Evolutionary conservation across 2,113 vertebrate genomes (phyloP).

Genomic region (Alces alces): DNA sequence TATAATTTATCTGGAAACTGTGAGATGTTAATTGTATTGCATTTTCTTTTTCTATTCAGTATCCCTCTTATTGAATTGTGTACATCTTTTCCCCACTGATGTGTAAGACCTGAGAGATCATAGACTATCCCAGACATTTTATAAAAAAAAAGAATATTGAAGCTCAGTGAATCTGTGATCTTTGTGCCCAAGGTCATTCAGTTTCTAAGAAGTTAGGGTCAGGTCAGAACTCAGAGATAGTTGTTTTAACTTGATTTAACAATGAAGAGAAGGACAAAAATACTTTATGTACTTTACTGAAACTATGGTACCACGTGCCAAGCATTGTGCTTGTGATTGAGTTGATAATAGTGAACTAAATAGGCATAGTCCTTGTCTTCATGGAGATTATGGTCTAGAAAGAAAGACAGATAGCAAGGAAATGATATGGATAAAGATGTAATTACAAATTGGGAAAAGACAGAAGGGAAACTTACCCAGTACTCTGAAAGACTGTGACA

Average conservation of each 20-base stretch:
- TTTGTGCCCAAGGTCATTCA: not conserved
- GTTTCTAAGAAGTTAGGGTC: not conserved
- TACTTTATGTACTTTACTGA: not conserved
- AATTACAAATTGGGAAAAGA: not conserved
- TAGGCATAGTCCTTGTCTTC: not conserved
- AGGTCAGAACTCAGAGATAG: not conserved
- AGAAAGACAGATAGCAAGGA: not conserved
- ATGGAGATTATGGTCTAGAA: not conserved
- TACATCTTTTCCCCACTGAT: not conserved
- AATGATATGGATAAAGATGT: not conserved
- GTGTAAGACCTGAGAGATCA: not conserved
- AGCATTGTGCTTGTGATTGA: not conserved
- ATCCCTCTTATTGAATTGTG: not conserved
- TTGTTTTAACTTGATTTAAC: not conserved
- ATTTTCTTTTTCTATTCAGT: not conserved
- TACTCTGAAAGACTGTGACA: not conserved
- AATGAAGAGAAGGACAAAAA: not conserved
- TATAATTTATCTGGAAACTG: not conserved
- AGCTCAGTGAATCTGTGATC: not conserved
- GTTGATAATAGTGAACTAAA: not conserved
- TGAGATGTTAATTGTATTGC: not conserved
- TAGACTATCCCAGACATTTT: not conserved
- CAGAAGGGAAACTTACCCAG: not conserved
- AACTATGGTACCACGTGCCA: not conserved
- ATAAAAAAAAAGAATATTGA: not conserved